Conservation (phyloP, 2,113 vertebrate species). For the Catharus bicknelli region DNA sequence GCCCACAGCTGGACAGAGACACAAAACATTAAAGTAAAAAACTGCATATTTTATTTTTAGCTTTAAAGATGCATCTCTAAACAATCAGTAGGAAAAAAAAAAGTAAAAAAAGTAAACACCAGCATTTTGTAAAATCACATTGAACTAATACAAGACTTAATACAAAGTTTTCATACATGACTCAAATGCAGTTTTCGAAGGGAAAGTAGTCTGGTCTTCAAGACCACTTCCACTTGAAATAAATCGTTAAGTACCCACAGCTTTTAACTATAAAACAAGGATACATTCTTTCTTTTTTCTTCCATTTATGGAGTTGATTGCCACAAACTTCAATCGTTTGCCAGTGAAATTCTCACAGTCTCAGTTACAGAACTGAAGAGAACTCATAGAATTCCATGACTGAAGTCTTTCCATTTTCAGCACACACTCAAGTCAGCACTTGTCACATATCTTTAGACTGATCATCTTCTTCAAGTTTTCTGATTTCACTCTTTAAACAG, state of each 20-base stretch:
- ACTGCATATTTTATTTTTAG: not conserved
- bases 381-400: not conserved
- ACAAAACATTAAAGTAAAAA: not conserved
- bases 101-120: slow-evolving; percentile 37
- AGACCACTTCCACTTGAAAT: slow-evolving; percentile 16
- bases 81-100: slow-evolving; percentile 41
- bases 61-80: slow-evolving; percentile 24
- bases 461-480: slow-evolving; percentile 96
- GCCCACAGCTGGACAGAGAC: not conserved
- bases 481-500: slow-evolving; percentile 93
- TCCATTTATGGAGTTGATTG: not conserved
- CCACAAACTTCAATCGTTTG: not conserved
- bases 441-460: slow-evolving; percentile 91
- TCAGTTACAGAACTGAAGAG: not conserved
- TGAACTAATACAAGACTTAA: slow-evolving; percentile 9
- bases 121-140: not conserved
- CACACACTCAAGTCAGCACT: not conserved
- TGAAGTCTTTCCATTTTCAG: not conserved
- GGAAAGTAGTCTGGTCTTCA: not conserved
- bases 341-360: not conserved
- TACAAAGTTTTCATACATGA: not conserved
- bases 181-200: not conserved
- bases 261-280: slow-evolving; percentile 2
- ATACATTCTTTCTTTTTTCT: slow-evolving; percentile 7
- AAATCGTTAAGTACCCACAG: not conserved